Conservation (phyloP, 2,888 invertebrate species). For the Hirtodrosophila confusa region DNA sequence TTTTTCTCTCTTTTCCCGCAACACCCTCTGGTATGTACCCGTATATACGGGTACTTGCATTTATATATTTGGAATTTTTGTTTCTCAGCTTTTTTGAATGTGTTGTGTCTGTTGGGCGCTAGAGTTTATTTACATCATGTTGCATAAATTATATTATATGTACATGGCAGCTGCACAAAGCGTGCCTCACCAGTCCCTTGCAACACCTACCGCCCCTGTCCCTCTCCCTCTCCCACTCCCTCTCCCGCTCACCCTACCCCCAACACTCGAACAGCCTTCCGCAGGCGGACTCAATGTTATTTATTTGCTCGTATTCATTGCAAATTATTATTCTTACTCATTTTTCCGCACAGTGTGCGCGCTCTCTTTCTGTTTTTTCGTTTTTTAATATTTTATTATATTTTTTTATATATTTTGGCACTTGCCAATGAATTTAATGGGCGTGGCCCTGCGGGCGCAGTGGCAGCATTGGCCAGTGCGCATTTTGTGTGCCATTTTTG, state of each 20-base stretch:
- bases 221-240: not conserved
- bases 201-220: not conserved
- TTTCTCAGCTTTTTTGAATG: constrained; percentile 6
- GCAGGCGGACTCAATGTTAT: not conserved
- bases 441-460: not conserved
- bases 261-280: no score
- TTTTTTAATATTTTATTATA: constrained; percentile 4
- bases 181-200: not conserved
- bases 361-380: constrained; percentile 5
- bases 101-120: constrained; percentile 2
- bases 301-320: constrained; percentile 34
- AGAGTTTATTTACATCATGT: constrained; percentile 44
- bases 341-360: constrained; percentile 12
- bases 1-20: no score
- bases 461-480: constrained; percentile 8
- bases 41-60: no score
- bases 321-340: constrained; percentile 43
- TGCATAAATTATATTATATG: constrained; percentile 42
- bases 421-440: constrained; percentile 34
- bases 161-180: constrained; percentile 3
- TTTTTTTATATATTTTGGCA: constrained; percentile 25
- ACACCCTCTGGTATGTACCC: no score
- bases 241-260: no score
- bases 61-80: not conserved
- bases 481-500: constrained; percentile 30